These are phyloP conservation scores for Falco peregrinus DNA, from an alignment of 2,797 vertebrate genomes.

Conservation along the genomic window DNA sequence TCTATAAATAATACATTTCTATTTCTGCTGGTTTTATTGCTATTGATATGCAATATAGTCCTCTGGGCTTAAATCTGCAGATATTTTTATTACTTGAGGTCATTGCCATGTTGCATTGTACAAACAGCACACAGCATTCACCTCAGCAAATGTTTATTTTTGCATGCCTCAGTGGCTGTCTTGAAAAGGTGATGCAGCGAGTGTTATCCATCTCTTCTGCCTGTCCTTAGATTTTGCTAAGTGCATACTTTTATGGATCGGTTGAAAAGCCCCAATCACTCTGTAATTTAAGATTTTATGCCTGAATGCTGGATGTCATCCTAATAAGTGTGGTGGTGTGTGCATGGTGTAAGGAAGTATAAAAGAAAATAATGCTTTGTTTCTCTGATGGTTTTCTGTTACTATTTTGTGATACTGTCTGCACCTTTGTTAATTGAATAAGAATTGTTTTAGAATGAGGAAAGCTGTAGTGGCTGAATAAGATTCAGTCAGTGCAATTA, in stretches of 20 bases:
- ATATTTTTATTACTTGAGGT: slow-evolving; percentile 66
- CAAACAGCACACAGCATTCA: slow-evolving; percentile 17
- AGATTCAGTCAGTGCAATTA: neutral
- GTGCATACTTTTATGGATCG: slow-evolving; percentile 66
- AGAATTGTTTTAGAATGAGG: slow-evolving; percentile 16
- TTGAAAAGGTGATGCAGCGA: slow-evolving; percentile 6
- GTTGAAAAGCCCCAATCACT: slow-evolving; percentile 45
- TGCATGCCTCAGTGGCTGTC: slow-evolving; percentile 55
- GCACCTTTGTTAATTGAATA: slow-evolving; percentile 2
- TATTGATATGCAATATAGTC: slow-evolving; percentile 68
- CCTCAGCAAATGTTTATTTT: slow-evolving; percentile 63
- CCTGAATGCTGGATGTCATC: slow-evolving; percentile 39
- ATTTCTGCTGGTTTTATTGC: slow-evolving; percentile 61
- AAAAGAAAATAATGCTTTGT: slow-evolving; percentile 15
- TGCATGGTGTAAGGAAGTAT: neutral
- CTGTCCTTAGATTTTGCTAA: slow-evolving; percentile 66
- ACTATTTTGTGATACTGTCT: neutral
- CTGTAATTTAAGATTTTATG: slow-evolving; percentile 72
- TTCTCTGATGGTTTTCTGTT: neutral
- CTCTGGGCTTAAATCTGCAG: slow-evolving; percentile 66
- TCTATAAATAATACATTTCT: slow-evolving; percentile 74
- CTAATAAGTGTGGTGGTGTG: neutral
- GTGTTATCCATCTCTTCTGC: slow-evolving; percentile 40
- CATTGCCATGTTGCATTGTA: slow-evolving; percentile 41
- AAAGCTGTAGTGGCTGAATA: neutral